Conservation (phyloP, 1,140 invertebrate species). For the Zaprionus inermis region DNA sequence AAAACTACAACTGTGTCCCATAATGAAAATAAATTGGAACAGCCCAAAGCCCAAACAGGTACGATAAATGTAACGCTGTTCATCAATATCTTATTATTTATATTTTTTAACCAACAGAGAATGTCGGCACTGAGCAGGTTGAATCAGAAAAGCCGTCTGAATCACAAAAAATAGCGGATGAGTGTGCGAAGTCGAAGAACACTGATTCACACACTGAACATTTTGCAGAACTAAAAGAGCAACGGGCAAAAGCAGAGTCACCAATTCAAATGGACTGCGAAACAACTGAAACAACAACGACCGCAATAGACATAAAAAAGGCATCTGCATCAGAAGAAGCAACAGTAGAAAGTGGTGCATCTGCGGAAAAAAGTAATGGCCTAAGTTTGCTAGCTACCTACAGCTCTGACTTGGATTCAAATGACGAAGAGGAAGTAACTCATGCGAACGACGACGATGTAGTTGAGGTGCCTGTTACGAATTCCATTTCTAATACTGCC, state of each 20-base stretch:
- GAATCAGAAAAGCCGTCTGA: neutral
- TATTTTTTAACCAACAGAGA: constrained; percentile 1
- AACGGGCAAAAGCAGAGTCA: neutral
- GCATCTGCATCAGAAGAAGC: neutral
- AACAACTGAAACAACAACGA: neutral
- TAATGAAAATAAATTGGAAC: neutral
- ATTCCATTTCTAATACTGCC: constrained; percentile 8
- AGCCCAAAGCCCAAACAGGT: neutral
- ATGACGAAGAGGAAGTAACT: constrained; percentile 25
- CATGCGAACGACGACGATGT: constrained; percentile 48
- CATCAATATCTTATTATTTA: neutral
- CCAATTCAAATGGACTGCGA: neutral
- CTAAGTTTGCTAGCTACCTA: constrained; percentile 71
- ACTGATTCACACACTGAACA: neutral
- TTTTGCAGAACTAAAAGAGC: neutral
- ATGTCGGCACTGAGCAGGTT: neutral
- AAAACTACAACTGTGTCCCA: neutral
- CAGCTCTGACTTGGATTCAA: constrained; percentile 61
- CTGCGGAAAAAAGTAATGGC: constrained; percentile 17
- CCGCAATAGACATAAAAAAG: neutral
- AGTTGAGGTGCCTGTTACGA: constrained; percentile 61
- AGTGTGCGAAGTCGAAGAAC: neutral
- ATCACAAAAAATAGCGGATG: neutral
- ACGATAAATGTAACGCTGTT: neutral
- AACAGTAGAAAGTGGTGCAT: constrained; percentile 12